A percentile compares a stretch with the other conserved stretches of the same genome.
Evolutionary conservation across 2,888 invertebrate genomes (phyloP).

Genomic region (Tenthredo distinguenda): DNA sequence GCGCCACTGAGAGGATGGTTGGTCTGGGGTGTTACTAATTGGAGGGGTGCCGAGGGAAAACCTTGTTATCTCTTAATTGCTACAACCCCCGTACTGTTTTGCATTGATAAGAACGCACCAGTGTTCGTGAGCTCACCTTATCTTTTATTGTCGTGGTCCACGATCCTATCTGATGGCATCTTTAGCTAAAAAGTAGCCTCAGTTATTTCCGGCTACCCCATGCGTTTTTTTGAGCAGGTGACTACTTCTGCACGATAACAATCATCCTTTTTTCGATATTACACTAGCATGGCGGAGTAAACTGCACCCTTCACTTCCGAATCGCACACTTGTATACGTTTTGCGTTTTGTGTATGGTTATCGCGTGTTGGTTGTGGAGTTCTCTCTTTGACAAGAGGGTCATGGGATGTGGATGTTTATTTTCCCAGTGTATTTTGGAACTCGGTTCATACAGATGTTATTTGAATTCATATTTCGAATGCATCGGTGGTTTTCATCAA

Average conservation of each 20-base stretch:
- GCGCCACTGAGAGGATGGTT: conserved; percentile 54
- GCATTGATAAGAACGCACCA: conserved; percentile 74
- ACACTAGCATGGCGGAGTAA: too few species aligned
- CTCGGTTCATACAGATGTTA: conserved; percentile 33
- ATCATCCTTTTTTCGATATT: not conserved
- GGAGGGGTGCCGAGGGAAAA: conserved; percentile 76
- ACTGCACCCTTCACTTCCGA: not conserved
- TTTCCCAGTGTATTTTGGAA: conserved; percentile 16
- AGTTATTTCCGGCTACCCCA: not conserved
- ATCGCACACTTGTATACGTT: not conserved
- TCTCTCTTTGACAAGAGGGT: conserved; percentile 27
- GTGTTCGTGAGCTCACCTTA: conserved; percentile 31
- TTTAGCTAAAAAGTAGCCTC: not conserved
- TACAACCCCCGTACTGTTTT: conserved; percentile 76
- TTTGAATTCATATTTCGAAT: conserved; percentile 56
- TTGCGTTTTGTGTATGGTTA: not conserved
- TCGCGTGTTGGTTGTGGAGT: conserved; percentile 9
- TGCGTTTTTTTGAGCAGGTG: not conserved
- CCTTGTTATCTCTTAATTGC: conserved; percentile 79
- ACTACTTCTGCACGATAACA: not conserved
- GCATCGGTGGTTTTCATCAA: conserved; percentile 68
- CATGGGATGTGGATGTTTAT: conserved; percentile 4
- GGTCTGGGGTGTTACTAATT: conserved; percentile 76
- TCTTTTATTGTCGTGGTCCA: conserved; percentile 32
- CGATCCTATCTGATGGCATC: conserved; percentile 28